A percentile compares a stretch with the other conserved stretches of the same genome.
Conservation (phyloP, 2,113 vertebrate species). For the Odocoileus virginianus region DNA sequence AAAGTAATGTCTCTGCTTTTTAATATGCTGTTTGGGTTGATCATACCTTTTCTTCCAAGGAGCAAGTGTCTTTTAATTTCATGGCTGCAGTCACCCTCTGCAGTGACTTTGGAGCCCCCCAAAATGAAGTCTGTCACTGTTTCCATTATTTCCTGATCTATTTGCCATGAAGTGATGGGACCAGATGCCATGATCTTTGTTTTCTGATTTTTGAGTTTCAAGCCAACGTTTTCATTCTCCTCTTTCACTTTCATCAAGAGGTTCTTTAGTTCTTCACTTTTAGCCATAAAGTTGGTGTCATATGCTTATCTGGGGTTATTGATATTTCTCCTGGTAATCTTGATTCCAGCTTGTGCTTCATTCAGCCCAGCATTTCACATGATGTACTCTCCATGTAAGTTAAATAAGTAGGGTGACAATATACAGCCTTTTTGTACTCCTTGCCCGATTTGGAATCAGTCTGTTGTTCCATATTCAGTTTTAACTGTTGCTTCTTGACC, state of each 20-base stretch:
- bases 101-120: not conserved
- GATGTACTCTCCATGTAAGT: not conserved
- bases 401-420: not conserved
- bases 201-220: not conserved
- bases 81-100: not conserved
- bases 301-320: not conserved
- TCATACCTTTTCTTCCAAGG: not conserved
- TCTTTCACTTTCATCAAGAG: not conserved
- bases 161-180: not conserved
- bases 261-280: not conserved
- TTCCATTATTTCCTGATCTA: not conserved
- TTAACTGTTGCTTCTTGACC: not conserved
- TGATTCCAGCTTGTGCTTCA: not conserved
- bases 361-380: not conserved
- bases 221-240: not conserved
- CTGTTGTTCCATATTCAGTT: not conserved
- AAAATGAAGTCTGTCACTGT: not conserved
- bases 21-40: not conserved
- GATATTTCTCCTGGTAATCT: not conserved
- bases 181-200: not conserved
- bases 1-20: not conserved
- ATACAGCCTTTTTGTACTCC: not conserved
- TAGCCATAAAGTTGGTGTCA: not conserved
- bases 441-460: not conserved
- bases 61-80: not conserved